Base-by-base conservation (phyloP, 2,888 invertebrate species). In the Agrochola macilenta region DNA sequence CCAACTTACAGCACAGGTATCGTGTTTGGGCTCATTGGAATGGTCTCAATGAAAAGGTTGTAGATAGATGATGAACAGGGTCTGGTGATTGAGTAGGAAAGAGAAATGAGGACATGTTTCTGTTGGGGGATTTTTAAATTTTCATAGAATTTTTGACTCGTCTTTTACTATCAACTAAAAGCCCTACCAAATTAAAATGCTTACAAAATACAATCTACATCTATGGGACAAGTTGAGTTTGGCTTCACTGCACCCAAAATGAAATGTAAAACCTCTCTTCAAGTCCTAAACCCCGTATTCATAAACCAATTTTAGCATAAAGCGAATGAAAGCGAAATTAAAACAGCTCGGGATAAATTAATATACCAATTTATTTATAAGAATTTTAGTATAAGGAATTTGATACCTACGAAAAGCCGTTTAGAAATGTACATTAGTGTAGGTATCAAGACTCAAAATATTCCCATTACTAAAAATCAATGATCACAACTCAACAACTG, bases 401-500 rank as follows among this genome's bases (percentile, higher is more conserved):
- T 54, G 54, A 23, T 54, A 9, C 14, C 49, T 49, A 49, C 23
- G 3, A 64, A 14, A 26, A 58, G 58, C 26, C 14, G 3, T 26
- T 1, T 49, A 17, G 49, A 26, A 26, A 8, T 8, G 43, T 43
- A 43, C 46, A 14, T 14, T 46, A 46, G 14, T 46, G 14, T 46
- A 14, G 5, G n/a, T n/a, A n/a, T n/a, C 9, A 26, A 30, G 39
- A 1, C 26, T 23, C 5, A 49, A 23, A 66, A 52, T 54, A n/a
- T 8, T 20, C 5, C 30, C 49, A 14, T 66, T 65, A 39, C 39
- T 43, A 23, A 30, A 54, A 58, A 14, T 60, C 39, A 76, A 61
- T 65, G 60, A 82, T 20, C 60, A 66, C 66, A 35, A 66, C 30
- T 70, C 83, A 82, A 76, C 43, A 82, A 46, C 39, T 58, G n/a